phyloP scores from a whole-genome alignment of 37 sponge, comb jelly and placozoan species.

The Crambe crambe region DNA sequence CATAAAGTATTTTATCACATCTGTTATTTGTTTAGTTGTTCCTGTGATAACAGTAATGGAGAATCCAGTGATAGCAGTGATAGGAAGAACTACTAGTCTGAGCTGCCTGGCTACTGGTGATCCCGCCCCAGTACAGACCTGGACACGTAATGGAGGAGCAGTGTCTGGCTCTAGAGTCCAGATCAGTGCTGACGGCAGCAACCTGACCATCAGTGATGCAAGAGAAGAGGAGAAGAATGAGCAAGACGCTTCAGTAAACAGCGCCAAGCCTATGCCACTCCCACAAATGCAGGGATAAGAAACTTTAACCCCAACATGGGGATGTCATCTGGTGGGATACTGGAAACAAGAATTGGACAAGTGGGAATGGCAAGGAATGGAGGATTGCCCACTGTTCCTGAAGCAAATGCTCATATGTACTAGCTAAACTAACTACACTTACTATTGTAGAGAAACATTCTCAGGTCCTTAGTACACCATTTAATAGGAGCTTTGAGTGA shows the following conservation, averaged over 20 bases:
- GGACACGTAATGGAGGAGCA: conserved; percentile 28
- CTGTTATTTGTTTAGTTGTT: not conserved
- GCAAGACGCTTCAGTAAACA: conserved; percentile 9
- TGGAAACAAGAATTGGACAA: conserved; percentile 40
- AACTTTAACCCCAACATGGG: conserved; percentile 13
- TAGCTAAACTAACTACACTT: too few species aligned
- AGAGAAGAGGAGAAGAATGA: conserved; percentile 22
- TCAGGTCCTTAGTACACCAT: too few species aligned
- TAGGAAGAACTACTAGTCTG: conserved; percentile 34
- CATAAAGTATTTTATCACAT: too few species aligned
- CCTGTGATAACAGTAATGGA: not conserved
- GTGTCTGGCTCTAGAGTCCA: conserved; percentile 1
- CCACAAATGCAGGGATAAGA: not conserved
- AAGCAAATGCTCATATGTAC: conserved; percentile 27
- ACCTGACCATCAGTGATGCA: conserved; percentile 7
- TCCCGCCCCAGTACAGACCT: conserved; percentile 54
- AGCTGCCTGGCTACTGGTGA: conserved; percentile 39
- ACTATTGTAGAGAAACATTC: too few species aligned
- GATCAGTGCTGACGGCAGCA: conserved; percentile 23
- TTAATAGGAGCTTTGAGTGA: too few species aligned
- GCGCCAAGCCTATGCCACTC: not conserved
- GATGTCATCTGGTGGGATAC: conserved; percentile 22
- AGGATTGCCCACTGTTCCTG: conserved; percentile 2
- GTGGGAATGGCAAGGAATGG: conserved; percentile 12
- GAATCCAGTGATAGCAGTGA: conserved; percentile 13